Evolutionary conservation across 2,797 vertebrate genomes (phyloP).

Genomic region (Trachops cirrhosus): DNA sequence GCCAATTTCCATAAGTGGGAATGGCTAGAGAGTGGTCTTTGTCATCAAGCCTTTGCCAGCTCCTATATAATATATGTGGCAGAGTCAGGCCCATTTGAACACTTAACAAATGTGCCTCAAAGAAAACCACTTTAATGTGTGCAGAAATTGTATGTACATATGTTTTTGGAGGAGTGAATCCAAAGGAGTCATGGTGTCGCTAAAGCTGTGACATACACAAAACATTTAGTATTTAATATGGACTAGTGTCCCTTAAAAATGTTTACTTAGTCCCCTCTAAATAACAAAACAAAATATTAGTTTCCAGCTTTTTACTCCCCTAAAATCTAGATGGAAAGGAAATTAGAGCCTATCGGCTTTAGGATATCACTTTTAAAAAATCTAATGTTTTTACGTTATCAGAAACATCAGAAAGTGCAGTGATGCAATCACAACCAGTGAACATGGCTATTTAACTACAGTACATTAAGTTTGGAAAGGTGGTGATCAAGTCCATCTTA

Average conservation of each 20-base stretch:
- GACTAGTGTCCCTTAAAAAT: not conserved
- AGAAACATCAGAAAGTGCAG: constrained; percentile 22
- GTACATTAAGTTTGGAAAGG: not conserved
- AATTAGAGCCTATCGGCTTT: not conserved
- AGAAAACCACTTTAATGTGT: constrained; percentile 79
- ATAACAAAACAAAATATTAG: not conserved
- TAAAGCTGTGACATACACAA: not conserved
- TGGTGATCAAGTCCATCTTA: not conserved
- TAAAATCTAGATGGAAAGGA: not conserved
- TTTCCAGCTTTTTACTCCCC: not conserved
- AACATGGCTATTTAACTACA: constrained; percentile 22
- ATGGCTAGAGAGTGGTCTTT: constrained; percentile 52
- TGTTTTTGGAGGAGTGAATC: not conserved
- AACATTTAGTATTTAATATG: not conserved
- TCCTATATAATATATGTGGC: constrained; percentile 85
- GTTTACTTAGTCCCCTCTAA: not conserved
- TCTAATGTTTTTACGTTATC: not conserved
- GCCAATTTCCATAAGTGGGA: constrained; percentile 58
- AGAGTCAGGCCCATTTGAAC: constrained; percentile 80
- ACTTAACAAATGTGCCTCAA: constrained; percentile 80
- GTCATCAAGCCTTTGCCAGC: constrained; percentile 48
- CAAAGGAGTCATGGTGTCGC: not conserved
- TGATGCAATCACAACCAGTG: not conserved
- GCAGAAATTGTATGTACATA: not conserved
- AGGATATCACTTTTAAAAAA: not conserved